These are phyloP conservation scores for Mormyrus iriodes DNA, from an alignment of 2,113 vertebrate genomes.

Conservation along the genomic window DNA sequence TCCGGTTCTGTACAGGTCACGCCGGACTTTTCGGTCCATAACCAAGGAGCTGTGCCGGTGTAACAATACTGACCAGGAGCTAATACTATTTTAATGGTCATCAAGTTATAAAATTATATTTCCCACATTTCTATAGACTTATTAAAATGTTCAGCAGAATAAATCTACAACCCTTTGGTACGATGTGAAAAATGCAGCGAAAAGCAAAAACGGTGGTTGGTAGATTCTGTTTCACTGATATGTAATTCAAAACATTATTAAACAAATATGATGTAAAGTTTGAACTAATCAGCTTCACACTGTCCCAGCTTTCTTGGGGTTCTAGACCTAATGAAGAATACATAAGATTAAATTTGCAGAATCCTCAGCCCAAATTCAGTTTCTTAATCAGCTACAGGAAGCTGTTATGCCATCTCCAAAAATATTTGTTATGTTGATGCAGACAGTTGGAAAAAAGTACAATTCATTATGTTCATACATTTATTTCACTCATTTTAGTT, in stretches of 20 bases:
- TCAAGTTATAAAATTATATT: not conserved
- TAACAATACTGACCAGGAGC: not conserved
- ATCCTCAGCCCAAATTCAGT: not conserved
- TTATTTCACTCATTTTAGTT: constrained; percentile 15
- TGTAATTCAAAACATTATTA: not conserved
- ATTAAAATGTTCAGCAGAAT: not conserved
- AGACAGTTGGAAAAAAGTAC: not conserved
- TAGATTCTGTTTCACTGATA: too few species aligned
- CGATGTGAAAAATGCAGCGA: not conserved
- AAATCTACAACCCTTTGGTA: not conserved
- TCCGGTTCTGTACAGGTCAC: not conserved
- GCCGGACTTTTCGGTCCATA: not conserved
- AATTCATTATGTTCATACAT: constrained; percentile 12
- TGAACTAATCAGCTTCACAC: not conserved
- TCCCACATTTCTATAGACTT: not conserved
- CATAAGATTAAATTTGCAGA: not conserved
- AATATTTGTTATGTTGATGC: not conserved
- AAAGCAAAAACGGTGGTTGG: not conserved
- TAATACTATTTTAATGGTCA: not conserved
- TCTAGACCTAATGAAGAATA: not conserved
- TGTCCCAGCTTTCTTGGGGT: not conserved
- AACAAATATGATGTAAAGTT: not conserved
- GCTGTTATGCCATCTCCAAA: not conserved
- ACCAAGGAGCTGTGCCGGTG: not conserved
- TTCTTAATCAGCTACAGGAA: not conserved